phyloP scores from a whole-genome alignment of 1,140 invertebrate genomes.

The Meloidogyne floridensis region DNA sequence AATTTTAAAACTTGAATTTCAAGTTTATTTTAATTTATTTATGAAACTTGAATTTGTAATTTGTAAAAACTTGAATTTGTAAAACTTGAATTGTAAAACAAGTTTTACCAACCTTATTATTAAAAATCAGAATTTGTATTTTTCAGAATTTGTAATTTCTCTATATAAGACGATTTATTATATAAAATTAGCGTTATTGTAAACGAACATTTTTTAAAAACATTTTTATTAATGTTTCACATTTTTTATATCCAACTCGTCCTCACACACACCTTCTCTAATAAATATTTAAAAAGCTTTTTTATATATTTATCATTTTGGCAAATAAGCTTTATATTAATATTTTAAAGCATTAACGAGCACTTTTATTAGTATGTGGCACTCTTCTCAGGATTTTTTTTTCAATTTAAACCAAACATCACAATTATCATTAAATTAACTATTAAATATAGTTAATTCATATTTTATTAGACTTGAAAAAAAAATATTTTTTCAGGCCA shows the following conservation, averaged over 20 bases:
- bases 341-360: neutral
- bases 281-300: slow-evolving; percentile 3
- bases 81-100: too few species aligned
- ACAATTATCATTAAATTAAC: neutral
- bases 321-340: neutral
- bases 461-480: too few species aligned
- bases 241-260: neutral
- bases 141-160: neutral
- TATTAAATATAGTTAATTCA: too few species aligned
- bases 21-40: too few species aligned
- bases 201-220: neutral
- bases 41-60: too few species aligned
- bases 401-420: neutral
- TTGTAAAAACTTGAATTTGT: too few species aligned
- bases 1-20: too few species aligned
- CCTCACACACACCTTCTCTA: neutral
- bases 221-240: neutral
- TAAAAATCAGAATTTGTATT: neutral
- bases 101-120: neutral
- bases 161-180: neutral
- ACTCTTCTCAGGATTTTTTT: neutral
- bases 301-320: neutral
- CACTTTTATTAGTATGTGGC: neutral
- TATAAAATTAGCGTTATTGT: neutral
- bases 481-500: too few species aligned